A percentile compares a stretch with the other conserved stretches of the same genome.
phyloP scores from a whole-genome alignment of 1,140 invertebrate genomes.

The Microplitis demolitor region DNA sequence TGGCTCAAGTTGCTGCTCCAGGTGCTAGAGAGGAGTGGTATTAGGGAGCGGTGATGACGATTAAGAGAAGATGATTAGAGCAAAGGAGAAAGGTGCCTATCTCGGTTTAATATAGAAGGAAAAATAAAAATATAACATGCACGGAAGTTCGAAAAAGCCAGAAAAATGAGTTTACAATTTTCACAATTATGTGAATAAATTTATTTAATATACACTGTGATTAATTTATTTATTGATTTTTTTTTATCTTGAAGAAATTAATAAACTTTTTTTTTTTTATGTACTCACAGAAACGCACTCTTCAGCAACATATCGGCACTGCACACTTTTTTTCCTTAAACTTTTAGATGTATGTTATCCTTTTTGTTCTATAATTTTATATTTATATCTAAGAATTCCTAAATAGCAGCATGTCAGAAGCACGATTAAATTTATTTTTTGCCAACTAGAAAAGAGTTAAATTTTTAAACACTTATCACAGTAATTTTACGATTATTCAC shows the following conservation, averaged over 20 bases:
- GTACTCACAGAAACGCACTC: constrained; percentile 53
- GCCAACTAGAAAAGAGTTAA: too few species aligned
- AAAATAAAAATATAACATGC: neutral
- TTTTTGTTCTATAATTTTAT: constrained; percentile 18
- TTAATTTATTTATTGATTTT: neutral
- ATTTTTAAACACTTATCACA: too few species aligned
- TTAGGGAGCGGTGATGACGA: constrained; percentile 21
- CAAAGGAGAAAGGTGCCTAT: constrained; percentile 5
- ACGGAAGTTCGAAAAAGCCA: neutral
- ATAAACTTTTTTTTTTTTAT: neutral
- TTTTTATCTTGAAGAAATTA: neutral
- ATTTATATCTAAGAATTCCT: constrained; percentile 6
- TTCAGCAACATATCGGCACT: constrained; percentile 56
- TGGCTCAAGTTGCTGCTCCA: constrained; percentile 16
- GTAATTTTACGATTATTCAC: too few species aligned
- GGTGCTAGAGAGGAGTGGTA: constrained; percentile 9
- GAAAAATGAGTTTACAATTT: too few species aligned
- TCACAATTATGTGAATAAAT: neutral
- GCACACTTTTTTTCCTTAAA: constrained; percentile 42
- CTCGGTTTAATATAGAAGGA: neutral
- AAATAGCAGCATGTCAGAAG: constrained; percentile 29
- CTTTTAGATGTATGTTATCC: constrained; percentile 12
- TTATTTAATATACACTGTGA: neutral
- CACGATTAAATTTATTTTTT: too few species aligned
- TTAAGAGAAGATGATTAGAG: constrained; percentile 17